phyloP scores from a whole-genome alignment of 2,797 vertebrate species.

The Peromyscus nudipes region DNA sequence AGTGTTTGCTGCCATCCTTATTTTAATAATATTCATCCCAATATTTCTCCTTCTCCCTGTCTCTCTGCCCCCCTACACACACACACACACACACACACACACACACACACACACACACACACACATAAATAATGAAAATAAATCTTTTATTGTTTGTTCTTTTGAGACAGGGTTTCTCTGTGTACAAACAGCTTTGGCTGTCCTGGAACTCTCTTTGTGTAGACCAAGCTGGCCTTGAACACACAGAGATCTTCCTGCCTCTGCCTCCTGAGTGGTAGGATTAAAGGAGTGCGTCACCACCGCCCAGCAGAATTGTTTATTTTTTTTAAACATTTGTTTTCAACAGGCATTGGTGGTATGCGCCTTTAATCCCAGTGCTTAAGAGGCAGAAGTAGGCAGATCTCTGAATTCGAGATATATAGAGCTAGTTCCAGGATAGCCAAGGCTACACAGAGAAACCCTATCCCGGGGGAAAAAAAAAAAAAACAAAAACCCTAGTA shows the following conservation, averaged over 20 bases:
- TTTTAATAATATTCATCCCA: background rate
- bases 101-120: background rate
- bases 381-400: background rate
- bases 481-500: background rate
- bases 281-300: background rate
- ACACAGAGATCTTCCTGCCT: background rate
- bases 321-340: background rate
- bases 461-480: no score
- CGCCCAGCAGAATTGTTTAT: no score
- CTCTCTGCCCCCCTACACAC: background rate
- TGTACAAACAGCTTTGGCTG: background rate
- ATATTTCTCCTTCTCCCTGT: background rate
- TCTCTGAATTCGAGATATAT: no score
- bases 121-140: background rate
- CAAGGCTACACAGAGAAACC: no score
- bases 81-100: background rate
- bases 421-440: no score
- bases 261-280: background rate
- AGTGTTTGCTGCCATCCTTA: background rate
- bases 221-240: background rate
- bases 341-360: background rate
- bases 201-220: background rate
- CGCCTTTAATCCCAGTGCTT: background rate
- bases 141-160: background rate
- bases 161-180: background rate